Percentiles rank a stretch among this genome's conserved stretches.
Conservation (phyloP, 2,888 invertebrate genomes). For the Spicauda simplicius region DNA sequence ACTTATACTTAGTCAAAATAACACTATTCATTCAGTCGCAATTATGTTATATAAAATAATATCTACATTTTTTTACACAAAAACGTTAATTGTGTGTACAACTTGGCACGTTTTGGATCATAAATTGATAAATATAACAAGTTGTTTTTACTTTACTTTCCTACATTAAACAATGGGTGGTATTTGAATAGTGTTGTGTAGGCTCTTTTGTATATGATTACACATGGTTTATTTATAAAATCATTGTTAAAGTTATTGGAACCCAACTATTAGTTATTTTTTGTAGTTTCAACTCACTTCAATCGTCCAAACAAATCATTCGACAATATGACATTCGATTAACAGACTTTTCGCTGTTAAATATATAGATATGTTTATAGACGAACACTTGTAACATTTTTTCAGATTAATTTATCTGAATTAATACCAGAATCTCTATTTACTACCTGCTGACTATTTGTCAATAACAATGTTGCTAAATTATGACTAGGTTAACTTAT, state of each 20-base stretch:
- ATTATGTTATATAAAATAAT: constrained; percentile 45
- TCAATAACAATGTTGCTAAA: constrained; percentile 39
- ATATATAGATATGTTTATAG: neutral
- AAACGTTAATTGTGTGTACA: constrained; percentile 19
- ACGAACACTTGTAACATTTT: neutral
- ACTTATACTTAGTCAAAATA: constrained; percentile 40
- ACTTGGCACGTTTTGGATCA: constrained; percentile 31
- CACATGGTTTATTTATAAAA: neutral
- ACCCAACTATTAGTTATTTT: neutral
- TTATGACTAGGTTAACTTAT: constrained; percentile 45
- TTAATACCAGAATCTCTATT: no score
- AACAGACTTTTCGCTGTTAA: neutral
- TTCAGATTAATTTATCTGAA: neutral
- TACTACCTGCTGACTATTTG: neutral
- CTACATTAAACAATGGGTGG: constrained; percentile 34
- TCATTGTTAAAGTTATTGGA: neutral
- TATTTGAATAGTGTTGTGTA: constrained; percentile 22
- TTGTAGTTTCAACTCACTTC: no score
- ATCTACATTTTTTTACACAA: constrained; percentile 36
- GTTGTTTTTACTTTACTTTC: neutral
- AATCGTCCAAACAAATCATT: no score
- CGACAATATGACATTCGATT: neutral
- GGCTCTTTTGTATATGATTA: neutral
- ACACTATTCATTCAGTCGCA: constrained; percentile 49
- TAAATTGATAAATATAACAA: neutral